Evolutionary conservation across 2,888 invertebrate species (phyloP).

Genomic region (Campoletis raptor): DNA sequence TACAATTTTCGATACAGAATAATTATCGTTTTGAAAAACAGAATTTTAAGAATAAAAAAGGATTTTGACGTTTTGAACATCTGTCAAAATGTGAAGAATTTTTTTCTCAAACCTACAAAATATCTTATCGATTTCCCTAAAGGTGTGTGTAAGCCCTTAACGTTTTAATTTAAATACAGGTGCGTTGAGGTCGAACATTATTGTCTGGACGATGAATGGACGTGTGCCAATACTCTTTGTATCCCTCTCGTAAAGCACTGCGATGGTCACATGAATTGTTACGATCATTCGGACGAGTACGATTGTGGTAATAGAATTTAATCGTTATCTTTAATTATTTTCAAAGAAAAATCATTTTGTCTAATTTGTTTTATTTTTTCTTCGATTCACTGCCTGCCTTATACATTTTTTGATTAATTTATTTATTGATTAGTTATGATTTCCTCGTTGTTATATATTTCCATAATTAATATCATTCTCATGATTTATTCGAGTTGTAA

Average conservation of each 20-base stretch:
- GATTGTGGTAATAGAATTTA: slow-evolving; percentile 88
- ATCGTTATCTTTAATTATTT: too few relatives aligned
- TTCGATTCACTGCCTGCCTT: not conserved
- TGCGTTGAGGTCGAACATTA: slow-evolving; percentile 86
- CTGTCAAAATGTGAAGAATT: too few relatives aligned
- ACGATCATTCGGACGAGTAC: slow-evolving; percentile 90
- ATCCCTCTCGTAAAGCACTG: slow-evolving; percentile 88
- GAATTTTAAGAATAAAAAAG: too few relatives aligned
- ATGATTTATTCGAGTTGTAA: not conserved
- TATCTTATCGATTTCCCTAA: too few relatives aligned
- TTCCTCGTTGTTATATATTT: not conserved
- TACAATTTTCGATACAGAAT: too few relatives aligned
- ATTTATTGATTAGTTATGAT: not conserved
- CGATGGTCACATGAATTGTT: slow-evolving; percentile 91
- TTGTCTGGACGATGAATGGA: slow-evolving; percentile 89
- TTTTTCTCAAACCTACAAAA: too few relatives aligned
- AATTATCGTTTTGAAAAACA: too few relatives aligned
- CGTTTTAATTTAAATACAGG: slow-evolving; percentile 81
- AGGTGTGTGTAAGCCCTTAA: not conserved
- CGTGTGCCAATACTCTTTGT: slow-evolving; percentile 90
- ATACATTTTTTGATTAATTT: not conserved
- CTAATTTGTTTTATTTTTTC: not conserved
- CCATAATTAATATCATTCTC: not conserved
- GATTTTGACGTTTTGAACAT: too few relatives aligned
- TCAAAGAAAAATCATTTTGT: not conserved